Evolutionary conservation across 1,140 invertebrate species (phyloP).

Genomic region (Spodoptera litura): DNA sequence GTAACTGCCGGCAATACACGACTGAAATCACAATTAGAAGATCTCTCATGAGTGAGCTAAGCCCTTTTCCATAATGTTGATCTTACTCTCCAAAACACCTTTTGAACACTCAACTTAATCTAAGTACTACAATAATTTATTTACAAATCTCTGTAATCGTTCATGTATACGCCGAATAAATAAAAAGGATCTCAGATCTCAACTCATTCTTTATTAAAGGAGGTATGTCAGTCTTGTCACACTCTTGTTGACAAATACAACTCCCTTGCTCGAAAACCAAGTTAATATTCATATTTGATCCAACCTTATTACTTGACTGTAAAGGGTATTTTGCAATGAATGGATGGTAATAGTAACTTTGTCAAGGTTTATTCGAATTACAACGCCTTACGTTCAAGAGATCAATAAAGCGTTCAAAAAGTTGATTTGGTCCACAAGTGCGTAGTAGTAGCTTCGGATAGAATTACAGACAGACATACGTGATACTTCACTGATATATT

Average conservation of each 20-base stretch:
- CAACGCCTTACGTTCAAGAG: conserved; percentile 60
- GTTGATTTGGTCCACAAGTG: conserved; percentile 57
- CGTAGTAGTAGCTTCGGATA: conserved; percentile 11
- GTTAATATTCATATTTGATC: conserved; percentile 5
- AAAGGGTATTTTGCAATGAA: conserved; percentile 39
- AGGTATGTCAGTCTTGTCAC: conserved; percentile 54
- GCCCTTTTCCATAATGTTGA: background rate
- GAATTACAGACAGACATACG: conserved; percentile 36
- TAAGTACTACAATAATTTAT: conserved; percentile 17
- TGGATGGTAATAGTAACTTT: conserved; percentile 35
- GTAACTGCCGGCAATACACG: too few species aligned
- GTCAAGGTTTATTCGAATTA: conserved; percentile 69
- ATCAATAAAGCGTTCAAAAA: conserved; percentile 73
- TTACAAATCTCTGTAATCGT: conserved; percentile 46
- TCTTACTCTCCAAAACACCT: background rate
- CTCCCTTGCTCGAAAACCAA: conserved; percentile 27
- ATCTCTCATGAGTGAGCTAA: too few species aligned
- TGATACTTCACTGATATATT: conserved; percentile 26
- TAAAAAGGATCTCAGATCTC: conserved; percentile 50
- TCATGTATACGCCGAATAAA: conserved; percentile 45
- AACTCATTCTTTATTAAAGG: conserved; percentile 58
- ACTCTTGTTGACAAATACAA: conserved; percentile 55
- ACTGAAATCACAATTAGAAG: too few species aligned
- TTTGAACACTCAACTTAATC: background rate
- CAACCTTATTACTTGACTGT: conserved; percentile 22